Evolutionary conservation across 2,888 invertebrate genomes (phyloP), one percentile per base, ranked within the genome.

Genomic region (Plemyria rubiginata): DNA sequence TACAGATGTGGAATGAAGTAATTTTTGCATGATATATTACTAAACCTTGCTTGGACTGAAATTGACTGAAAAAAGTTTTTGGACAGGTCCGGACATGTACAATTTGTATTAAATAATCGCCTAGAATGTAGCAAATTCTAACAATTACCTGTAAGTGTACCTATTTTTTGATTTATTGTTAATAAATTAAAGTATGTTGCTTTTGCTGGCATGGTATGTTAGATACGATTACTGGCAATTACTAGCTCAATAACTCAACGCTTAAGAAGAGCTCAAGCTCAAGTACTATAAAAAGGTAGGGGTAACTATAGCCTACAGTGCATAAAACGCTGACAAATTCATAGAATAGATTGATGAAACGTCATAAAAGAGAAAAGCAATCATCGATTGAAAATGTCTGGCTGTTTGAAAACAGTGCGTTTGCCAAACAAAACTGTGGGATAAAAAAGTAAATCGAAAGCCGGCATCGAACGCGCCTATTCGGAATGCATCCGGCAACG

Each of bases 401-500:
- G 57, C 65, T 60, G 58, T 49, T 53, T 66, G 61, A 61, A 71
- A 67, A 71, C 63, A 68, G 64, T 68, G 67, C 68, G 71, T 77
- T 75, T 67, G 74, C 80, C 79, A 85, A 79, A 85, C 82, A 86
- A 78, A 85, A 82, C 77, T 78, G 76, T 75, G 78, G 78, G 80
- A 77, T 28, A 55, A 77, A 75, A 68, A 71, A 71, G 68, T 75
- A 76, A 83, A 81, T 78, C 77, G 74, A 80, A 80, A 80, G 75
- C 77, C 81, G 78, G 85, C 85, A 90, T 88, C 84, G 88, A 85
- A 86, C 82, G 77, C 85, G 57, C 65, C 65, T 88, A 88, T 89
- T 86, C 82, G 84, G 77, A 85, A 88, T 84, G 85, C 84, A 86
- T 84, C 83, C 82, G 86, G 82, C 76, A 82, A 76, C 87, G 86